Base-by-base conservation (phyloP, 2,797 vertebrate species). In the Protosalanx chinensis region DNA sequence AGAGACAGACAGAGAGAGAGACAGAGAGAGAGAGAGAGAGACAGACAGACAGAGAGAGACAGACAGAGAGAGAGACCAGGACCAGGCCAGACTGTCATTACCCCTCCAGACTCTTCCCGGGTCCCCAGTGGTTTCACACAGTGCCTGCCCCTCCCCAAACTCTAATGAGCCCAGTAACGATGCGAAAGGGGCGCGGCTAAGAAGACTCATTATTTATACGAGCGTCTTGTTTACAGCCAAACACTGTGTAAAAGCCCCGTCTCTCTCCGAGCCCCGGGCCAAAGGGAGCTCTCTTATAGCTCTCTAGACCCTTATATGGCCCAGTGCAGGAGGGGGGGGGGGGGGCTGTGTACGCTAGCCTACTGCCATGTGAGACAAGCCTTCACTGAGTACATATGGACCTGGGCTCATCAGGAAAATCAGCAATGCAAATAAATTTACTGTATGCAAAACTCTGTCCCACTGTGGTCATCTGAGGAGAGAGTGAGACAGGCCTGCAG, bases 281-380 rank as follows among this genome's bases (percentile, higher is more conserved):
- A 68, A 56, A 74, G n/a, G n/a, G n/a, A n/a, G n/a, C n/a, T n/a
- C 70, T 59, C 67, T 15, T 64, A 78, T 74, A 37, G 72, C 56
- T 80, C 27, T 5, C 23, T 15, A 35, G 5, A 56, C 58, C 86
- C 85, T 85, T 88, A 88, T 85, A 88, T 79, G 86, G 37, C 41
- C 10, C 41, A 46, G 41, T 3, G 10, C 41, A 46, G 1, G 87
- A 84, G 67, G 62, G 41, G 53, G 3, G 16, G 15, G 51, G 12
- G 37, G 68, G 72, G 77, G 77, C 73, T 82, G 75, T 85, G 84
- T 76, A 79, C 51, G 2, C 41, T 13, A 46, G 41, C 41, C 41
- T 35, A 6, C 6, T 35, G 6, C 33, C 33, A 35, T 35, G 33
- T 35, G 33, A 6, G 33, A 35, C 33, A 35, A 6, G 6, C 4